Evolutionary conservation across 2,113 vertebrate species (phyloP).

Genomic region (Esox niger): DNA sequence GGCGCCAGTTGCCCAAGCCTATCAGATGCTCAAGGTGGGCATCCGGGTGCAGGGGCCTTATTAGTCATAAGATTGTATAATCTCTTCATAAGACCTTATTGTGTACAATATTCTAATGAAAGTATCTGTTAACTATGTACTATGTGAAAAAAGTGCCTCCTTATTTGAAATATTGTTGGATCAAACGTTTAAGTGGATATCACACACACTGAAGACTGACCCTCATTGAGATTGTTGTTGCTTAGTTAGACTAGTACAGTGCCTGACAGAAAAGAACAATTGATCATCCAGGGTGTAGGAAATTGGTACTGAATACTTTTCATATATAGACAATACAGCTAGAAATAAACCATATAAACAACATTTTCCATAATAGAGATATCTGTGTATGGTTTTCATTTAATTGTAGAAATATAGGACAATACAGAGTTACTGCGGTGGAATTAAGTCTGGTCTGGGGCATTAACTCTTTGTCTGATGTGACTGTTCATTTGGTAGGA

Average conservation of each 20-base stretch:
- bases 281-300: not conserved
- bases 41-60: not conserved
- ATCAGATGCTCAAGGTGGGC: slow-evolving; percentile 89
- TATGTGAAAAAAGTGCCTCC: not conserved
- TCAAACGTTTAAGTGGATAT: no score
- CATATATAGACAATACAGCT: no score
- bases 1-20: slow-evolving; percentile 85
- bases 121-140: not conserved
- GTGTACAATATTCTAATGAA: no score
- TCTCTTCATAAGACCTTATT: not conserved
- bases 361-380: no score
- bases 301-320: no score
- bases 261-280: not conserved
- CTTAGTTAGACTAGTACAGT: not conserved
- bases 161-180: no score
- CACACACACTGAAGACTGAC: no score
- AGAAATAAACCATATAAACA: no score
- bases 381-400: no score
- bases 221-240: no score
- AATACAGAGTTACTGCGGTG: slow-evolving; percentile 8
- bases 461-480: slow-evolving; percentile 6
- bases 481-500: slow-evolving; percentile 74
- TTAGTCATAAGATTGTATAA: not conserved
- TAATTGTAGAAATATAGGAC: not conserved
- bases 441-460: not conserved